Percentiles rank a stretch among this genome's conserved stretches.
Conservation (phyloP, 1,140 invertebrate species). For the Anadara kagoshimensis region DNA sequence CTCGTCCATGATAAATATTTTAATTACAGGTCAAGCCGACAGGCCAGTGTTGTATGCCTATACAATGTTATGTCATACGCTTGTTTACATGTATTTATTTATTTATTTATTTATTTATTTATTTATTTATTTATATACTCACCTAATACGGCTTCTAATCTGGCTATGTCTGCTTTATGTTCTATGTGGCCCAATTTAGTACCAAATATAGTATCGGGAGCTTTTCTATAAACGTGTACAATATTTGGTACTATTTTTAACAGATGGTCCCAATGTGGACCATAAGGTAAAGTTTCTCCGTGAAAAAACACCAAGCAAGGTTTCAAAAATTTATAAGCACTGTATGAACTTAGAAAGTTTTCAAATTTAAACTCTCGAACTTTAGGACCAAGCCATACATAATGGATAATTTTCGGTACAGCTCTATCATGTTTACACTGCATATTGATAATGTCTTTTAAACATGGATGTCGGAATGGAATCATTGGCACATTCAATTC, state of each 20-base stretch:
- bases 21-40: no score
- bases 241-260: slow-evolving; percentile 7
- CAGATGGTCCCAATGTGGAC: background rate
- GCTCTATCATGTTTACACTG: background rate
- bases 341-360: background rate
- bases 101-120: no score
- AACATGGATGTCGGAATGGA: no score
- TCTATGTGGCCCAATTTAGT: background rate
- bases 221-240: slow-evolving; percentile 10
- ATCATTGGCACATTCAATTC: no score
- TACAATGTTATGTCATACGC: no score
- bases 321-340: slow-evolving; percentile 5
- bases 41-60: no score
- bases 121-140: background rate
- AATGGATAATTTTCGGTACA: background rate
- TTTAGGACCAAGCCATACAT: background rate
- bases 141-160: slow-evolving; percentile 5
- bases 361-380: background rate
- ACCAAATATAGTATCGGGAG: slow-evolving; percentile 8
- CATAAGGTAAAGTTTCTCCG: background rate
- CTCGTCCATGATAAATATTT: no score
- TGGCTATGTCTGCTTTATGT: slow-evolving; percentile 11
- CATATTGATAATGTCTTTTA: no score
- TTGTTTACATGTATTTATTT: no score
- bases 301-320: background rate